Base-by-base conservation (phyloP, 2,113 vertebrate genomes). In the Puma concolor region DNA sequence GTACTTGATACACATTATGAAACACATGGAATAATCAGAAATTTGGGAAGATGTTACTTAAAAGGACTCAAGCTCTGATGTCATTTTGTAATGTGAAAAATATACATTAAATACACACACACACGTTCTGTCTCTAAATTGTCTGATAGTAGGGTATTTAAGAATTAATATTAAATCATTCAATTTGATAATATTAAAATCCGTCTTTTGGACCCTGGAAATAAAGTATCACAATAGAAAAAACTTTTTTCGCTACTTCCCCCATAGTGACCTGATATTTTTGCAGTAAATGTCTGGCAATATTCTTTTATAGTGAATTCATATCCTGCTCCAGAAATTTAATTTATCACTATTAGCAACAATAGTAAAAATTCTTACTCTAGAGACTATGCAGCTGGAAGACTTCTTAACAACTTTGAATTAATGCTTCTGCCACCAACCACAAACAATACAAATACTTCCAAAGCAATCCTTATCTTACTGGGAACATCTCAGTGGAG, bases 101-200 rank as follows among this genome's bases (percentile, higher is more conserved):
- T 2, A 16, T 50, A 36, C 4, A 36, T 44, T 44, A 9, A 44
- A 44, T 41, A 31, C 33, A 82, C 11, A 48, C 0, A 66, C 4
- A 69, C 66, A n/a, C 8, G 31, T 69, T 87, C 3, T 77, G 4
- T n/a, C n/a, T 74, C 3, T 67, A 11, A 69, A 41, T 31, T 77
- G 21, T 69, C 50, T 93, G 16, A 86, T 92, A 36, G 0, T 67
- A 80, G 7, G 3, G 3, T 54, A 84, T 57, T 91, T 66, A 94
- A 76, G 44, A 92, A 66, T 97, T 85, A 66, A 52, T 90, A 87
- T 92, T 80, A 41, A 64, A 67, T 54, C 88, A 74, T 71, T 76
- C 2, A 10, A 16, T n/a, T 82, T 79, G 54, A 29, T 80, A 57
- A 66, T 64, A 84, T 74, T 84, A 87, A 94, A 81, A 76, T 21